Evolutionary conservation across 1,140 invertebrate species (phyloP).

Genomic region (Lucilia sericata): DNA sequence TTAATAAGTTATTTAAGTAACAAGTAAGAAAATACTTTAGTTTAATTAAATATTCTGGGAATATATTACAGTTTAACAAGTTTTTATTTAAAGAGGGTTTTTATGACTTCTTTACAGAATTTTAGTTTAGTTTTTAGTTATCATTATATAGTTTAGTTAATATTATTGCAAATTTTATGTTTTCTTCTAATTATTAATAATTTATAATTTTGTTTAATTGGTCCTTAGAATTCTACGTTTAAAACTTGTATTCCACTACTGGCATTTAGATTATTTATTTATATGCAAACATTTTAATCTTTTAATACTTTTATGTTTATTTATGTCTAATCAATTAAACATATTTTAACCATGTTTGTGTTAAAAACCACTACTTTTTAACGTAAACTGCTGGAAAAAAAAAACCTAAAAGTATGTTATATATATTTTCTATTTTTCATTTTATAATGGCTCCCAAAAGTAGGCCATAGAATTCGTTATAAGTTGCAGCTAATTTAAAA

Average conservation of each 20-base stretch:
- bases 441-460: neutral
- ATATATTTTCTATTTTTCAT: no score
- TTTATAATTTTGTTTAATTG: slow-evolving; percentile 59
- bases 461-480: neutral
- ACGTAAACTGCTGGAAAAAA: no score
- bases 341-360: no score
- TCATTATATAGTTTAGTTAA: neutral
- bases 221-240: slow-evolving; percentile 65
- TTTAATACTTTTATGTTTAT: neutral
- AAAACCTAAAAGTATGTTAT: no score
- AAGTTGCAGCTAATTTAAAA: no score
- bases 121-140: neutral
- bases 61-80: slow-evolving; percentile 42
- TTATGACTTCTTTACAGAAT: no score
- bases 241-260: slow-evolving; percentile 57
- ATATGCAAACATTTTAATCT: neutral
- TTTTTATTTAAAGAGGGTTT: neutral
- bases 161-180: slow-evolving; percentile 28
- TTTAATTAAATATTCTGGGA: slow-evolving; percentile 59
- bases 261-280: neutral
- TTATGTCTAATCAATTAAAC: no score
- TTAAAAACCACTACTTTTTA: no score
- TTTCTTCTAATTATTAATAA: slow-evolving; percentile 50
- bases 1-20: slow-evolving; percentile 29
- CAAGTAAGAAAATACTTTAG: slow-evolving; percentile 57